Conservation (phyloP, 2,888 invertebrate species). For the Julus scandinavius region DNA sequence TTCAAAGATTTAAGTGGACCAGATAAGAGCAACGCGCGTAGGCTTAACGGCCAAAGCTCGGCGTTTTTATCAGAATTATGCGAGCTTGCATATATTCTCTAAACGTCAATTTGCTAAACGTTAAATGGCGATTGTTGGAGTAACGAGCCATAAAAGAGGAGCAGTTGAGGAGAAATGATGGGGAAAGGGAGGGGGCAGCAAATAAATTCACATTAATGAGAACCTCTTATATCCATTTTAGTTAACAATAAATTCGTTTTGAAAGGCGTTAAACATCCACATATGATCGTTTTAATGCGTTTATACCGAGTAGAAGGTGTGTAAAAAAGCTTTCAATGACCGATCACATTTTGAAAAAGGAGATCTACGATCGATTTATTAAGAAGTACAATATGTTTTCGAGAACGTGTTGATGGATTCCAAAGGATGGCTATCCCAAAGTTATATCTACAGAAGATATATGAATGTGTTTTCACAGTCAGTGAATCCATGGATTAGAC, state of each 20-base stretch:
- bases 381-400: too few relatives aligned
- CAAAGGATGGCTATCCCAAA: too few relatives aligned
- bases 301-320: too few relatives aligned
- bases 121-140: conserved; percentile 42
- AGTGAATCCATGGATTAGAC: too few relatives aligned
- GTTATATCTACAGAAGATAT: too few relatives aligned
- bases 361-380: too few relatives aligned
- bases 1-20: conserved; percentile 14
- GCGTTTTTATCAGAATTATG: conserved; percentile 29
- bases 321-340: too few relatives aligned
- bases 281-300: neutral
- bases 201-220: conserved; percentile 22
- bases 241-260: neutral
- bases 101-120: conserved; percentile 42
- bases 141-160: conserved; percentile 5
- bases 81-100: conserved; percentile 35
- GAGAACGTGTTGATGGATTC: too few relatives aligned
- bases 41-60: conserved; percentile 20
- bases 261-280: neutral
- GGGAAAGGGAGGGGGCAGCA: conserved; percentile 10
- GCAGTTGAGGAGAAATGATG: neutral
- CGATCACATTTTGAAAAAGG: too few relatives aligned
- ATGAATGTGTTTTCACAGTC: too few relatives aligned
- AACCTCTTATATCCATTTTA: conserved; percentile 13
- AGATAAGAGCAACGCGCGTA: neutral